Base-by-base conservation (phyloP, 1,140 invertebrate species). In the Thaumatotibia leucotreta region DNA sequence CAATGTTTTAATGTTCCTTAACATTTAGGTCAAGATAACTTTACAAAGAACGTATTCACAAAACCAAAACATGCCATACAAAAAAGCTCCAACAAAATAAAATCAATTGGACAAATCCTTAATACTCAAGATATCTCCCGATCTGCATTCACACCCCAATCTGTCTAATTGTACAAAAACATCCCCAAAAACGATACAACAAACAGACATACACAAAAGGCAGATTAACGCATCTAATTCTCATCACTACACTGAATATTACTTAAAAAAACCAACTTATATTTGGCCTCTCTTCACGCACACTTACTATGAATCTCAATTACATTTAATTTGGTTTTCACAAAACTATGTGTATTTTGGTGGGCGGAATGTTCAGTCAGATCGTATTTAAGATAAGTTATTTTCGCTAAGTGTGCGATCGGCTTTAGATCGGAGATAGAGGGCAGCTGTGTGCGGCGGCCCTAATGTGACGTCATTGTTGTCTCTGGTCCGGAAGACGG, bases 371-470 rank as follows among this genome's bases (percentile, higher is more conserved):
- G 84, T 83, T 79, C 80, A 86, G 82, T 77, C 74, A 66, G 87
- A 89, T 89, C 85, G 86, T 82, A 88, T 87, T 89, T 89, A 81
- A 88, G 87, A 89, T 89, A 88, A 89, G 80, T 84, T 83, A 84
- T 83, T 85, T 85, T 83, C 75, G 80, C 80, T 84, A 83, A 86
- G 81, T 86, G 77, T 79, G 75, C 72, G 74, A 33, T 66, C 65
- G 77, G 85, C 79, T 89, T 89, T 78, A 87, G 86, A 88, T 88
- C 69, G 69, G 33, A 65, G 66, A 89, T 89, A 88, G 79, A 61
- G 73, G 81, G 71, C 87, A 88, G 84, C 77, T 89, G 86, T 89
- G 86, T 77, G 74, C 68, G 73, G 70, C 70, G 68, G 68, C 45
- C 76, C 72, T 82, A 69, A 72, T 67, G 68, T 76, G 75, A 76